Evolutionary conservation across 2,113 vertebrate genomes (phyloP).

Genomic region (Chionodraco myersi): DNA sequence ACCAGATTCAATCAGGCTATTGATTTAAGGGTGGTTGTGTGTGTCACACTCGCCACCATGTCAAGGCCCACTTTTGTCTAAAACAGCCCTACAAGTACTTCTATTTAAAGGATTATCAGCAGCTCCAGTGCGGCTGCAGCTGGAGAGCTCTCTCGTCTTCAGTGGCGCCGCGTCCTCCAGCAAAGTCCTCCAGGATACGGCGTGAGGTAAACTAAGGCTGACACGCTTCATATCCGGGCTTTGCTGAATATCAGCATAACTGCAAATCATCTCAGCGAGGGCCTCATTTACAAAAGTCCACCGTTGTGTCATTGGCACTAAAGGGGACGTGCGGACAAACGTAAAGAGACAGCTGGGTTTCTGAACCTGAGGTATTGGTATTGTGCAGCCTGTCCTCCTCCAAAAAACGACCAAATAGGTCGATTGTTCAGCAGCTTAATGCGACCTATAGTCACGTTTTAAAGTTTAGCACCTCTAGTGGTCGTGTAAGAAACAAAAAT

Average conservation of each 20-base stretch:
- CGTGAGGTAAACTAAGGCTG: conserved; percentile 53
- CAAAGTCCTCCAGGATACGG: conserved; percentile 38
- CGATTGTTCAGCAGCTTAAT: too few relatives aligned
- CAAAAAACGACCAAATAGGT: too few relatives aligned
- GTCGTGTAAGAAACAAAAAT: too few relatives aligned
- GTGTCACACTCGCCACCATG: conserved; percentile 33
- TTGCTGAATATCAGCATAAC: conserved; percentile 53
- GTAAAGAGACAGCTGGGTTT: conserved; percentile 45
- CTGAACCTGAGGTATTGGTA: conserved; percentile 26
- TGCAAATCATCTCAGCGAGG: conserved; percentile 21
- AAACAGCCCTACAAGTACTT: conserved; percentile 36
- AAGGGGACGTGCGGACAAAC: conserved; percentile 38
- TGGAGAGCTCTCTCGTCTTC: conserved; percentile 36
- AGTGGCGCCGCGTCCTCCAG: conserved; percentile 34
- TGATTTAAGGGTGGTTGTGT: conserved; percentile 52
- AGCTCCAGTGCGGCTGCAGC: conserved; percentile 27
- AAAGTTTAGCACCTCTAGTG: too few relatives aligned
- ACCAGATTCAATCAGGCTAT: conserved; percentile 65
- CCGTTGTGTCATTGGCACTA: conserved; percentile 22
- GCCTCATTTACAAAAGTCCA: conserved; percentile 49
- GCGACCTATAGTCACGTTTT: too few relatives aligned
- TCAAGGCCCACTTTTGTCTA: conserved; percentile 47
- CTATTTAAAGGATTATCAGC: conserved; percentile 58
- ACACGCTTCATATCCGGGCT: conserved; percentile 41
- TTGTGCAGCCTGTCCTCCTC: conserved; percentile 1